phyloP scores from a whole-genome alignment of 2,113 vertebrate genomes.

The Engystomops pustulosus region DNA sequence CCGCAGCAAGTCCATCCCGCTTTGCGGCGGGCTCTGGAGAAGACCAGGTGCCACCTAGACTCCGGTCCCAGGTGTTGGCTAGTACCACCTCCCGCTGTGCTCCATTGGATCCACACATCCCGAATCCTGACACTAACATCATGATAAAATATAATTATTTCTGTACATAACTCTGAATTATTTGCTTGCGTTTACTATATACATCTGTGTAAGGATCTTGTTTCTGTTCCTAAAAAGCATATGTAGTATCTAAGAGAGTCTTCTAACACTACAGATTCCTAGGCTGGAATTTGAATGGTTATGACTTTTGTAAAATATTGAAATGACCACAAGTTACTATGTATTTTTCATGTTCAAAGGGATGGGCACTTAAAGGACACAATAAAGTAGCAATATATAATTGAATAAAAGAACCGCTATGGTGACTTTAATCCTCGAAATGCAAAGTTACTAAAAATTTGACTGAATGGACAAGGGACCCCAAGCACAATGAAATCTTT shows the following conservation, averaged over 20 bases:
- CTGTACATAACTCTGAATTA: not conserved
- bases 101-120: no score
- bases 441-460: conserved; percentile 26
- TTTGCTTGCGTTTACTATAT: not conserved
- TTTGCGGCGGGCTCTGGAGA: no score
- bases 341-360: conserved; percentile 19
- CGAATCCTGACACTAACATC: no score
- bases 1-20: no score
- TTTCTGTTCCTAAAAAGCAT: not conserved
- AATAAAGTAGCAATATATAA: conserved; percentile 26
- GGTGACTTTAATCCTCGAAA: not conserved
- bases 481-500: conserved; percentile 59
- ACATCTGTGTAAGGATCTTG: not conserved
- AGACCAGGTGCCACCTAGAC: no score
- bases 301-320: conserved; percentile 1
- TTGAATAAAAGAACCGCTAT: conserved; percentile 30
- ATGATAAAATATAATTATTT: no score
- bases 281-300: no score
- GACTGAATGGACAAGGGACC: conserved; percentile 45
- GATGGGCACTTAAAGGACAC: conserved; percentile 13
- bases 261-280: not conserved
- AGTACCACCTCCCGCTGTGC: no score
- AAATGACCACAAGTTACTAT: not conserved
- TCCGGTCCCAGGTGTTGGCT: no score
- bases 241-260: not conserved